A percentile compares a stretch with the other conserved stretches of the same genome.
Conservation (phyloP, 2,797 vertebrate species). For the Hypotaenidia okinawae region DNA sequence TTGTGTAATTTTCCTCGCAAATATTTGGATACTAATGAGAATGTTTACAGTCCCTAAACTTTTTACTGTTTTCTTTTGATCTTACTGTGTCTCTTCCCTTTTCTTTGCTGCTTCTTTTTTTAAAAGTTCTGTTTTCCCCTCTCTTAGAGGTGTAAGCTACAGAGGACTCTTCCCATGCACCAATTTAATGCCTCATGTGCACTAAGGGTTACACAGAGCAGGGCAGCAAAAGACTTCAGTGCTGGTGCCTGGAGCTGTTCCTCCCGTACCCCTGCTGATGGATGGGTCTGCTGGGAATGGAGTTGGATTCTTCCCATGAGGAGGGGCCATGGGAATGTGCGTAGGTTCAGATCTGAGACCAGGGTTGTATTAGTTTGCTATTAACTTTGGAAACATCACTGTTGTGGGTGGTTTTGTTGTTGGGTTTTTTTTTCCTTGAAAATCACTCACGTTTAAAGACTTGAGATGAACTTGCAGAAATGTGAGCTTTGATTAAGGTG, state of each 20-base stretch:
- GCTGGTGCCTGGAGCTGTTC: neutral
- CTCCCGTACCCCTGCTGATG: neutral
- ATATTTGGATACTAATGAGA: neutral
- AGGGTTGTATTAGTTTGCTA: neutral
- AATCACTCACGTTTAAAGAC: neutral
- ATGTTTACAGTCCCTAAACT: neutral
- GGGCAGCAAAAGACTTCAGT: neutral
- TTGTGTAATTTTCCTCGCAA: neutral
- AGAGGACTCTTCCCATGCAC: neutral
- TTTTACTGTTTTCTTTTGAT: neutral
- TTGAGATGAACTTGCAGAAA: neutral
- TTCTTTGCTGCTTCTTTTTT: neutral
- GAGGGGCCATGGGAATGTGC: rapidly evolving
- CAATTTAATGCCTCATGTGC: rapidly evolving
- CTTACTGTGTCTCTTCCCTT: neutral
- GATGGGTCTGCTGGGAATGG: neutral
- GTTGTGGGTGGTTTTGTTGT: neutral
- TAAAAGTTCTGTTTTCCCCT: neutral
- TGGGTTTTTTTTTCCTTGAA: neutral
- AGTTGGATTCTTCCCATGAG: neutral
- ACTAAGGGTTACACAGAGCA: neutral
- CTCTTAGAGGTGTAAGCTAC: neutral
- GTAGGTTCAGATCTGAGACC: neutral
- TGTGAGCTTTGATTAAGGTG: constrained; percentile 1
- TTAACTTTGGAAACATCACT: neutral